Evolutionary conservation across 2,888 invertebrate species (phyloP), one percentile per base, ranked within the genome.

Genomic region (Nemapogon koenigi): DNA sequence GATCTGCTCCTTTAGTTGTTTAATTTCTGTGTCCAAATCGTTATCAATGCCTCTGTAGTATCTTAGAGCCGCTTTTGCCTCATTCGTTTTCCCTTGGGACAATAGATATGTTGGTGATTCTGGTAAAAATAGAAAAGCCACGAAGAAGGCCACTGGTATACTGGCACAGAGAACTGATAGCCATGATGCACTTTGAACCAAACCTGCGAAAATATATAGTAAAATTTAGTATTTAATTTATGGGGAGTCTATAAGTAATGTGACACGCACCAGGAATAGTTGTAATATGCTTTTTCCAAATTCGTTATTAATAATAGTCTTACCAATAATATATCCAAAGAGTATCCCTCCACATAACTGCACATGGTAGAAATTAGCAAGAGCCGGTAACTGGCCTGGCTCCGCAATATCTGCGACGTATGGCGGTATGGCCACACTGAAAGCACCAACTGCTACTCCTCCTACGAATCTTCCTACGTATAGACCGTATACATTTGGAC

Each of bases 331-430:
- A 52, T 87, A 88, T 10, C 81, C 82, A 39, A 84, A 68, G 1
- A 89, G 66, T 4, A 88, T 75, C 1, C 89, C 89, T 15, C 85
- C 64, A 18, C 86, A 83, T 31, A 88, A 80, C 43, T 83, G 83
- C 10, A 89, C 78, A 53, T 89, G 88, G 50, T 86, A 86, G 47
- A 86, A 83, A 30, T 86, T 83, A 17, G 86, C 88, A 2, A 89
- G 61, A 1, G 84, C 73, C 0, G 87, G 84, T n/a, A 88, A 65
- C 14, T 83, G 63, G 3, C 81, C 72, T 16, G 80, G 70, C 43
- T 87, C 84, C 0, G 88, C 81, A 22, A 87, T 81, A 52, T 90
- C 89, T 4, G 81, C 81, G 4, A 85, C 73, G 55, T 85, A 86
- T 26, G 87, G 83, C 1, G 88, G 88, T 10, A 83, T 83, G 33